Evolutionary conservation across 1,140 invertebrate genomes (phyloP).

Genomic region (Chrysopa pallens): DNA sequence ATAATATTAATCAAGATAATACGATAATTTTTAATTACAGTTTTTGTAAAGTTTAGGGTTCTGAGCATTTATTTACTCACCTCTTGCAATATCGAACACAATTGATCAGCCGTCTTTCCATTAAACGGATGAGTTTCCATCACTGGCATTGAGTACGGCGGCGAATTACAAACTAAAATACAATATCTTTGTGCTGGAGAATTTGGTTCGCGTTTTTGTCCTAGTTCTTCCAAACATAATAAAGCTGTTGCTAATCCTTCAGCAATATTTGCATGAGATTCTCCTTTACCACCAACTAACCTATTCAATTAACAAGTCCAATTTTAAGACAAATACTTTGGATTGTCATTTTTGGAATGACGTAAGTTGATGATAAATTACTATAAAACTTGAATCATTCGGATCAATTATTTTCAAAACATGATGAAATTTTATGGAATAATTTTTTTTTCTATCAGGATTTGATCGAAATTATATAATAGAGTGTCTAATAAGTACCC

Average conservation of each 20-base stretch:
- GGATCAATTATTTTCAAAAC: background rate
- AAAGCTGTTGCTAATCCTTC: conserved; percentile 79
- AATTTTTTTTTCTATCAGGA: background rate
- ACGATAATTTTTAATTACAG: too few species aligned
- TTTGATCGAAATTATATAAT: too few species aligned
- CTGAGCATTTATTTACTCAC: too few species aligned
- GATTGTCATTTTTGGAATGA: too few species aligned
- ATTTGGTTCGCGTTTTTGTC: conserved; percentile 40
- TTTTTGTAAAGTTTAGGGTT: too few species aligned
- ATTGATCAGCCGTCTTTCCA: conserved; percentile 54
- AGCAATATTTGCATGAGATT: conserved; percentile 71
- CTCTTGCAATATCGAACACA: conserved; percentile 53
- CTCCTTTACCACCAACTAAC: conserved; percentile 75
- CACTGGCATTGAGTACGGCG: conserved; percentile 72
- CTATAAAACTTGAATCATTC: too few species aligned
- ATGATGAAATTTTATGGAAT: background rate
- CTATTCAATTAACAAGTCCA: conserved; percentile 36
- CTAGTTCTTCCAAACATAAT: conserved; percentile 75
- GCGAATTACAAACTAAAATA: conserved; percentile 82
- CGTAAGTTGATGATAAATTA: too few species aligned
- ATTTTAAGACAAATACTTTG: too few species aligned
- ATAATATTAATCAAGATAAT: too few species aligned
- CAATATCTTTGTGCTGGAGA: conserved; percentile 50
- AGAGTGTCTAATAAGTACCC: too few species aligned
- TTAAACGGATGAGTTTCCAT: conserved; percentile 57